Evolutionary conservation across 2,888 invertebrate species (phyloP).

Genomic region (Rotaria socialis): DNA sequence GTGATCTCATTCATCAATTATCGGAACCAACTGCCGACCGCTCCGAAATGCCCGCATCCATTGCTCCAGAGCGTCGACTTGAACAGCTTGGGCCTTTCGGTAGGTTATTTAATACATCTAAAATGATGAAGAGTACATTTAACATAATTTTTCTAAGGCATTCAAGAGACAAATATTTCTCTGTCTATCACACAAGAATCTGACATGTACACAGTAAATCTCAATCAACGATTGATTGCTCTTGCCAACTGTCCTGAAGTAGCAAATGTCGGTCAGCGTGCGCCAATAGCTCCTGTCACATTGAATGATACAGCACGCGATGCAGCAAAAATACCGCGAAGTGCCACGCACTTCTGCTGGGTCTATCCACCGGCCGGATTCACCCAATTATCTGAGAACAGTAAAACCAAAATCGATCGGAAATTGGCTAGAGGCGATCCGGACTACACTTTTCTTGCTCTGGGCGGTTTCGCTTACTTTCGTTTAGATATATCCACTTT

Average conservation of each 20-base stretch:
- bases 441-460: neutral
- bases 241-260: neutral
- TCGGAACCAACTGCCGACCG: too few species aligned
- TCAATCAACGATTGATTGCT: neutral
- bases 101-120: too few species aligned
- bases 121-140: too few species aligned
- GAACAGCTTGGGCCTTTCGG: too few species aligned
- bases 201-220: neutral
- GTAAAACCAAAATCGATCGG: neutral
- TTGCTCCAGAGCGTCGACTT: too few species aligned
- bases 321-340: neutral
- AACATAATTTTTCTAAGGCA: neutral
- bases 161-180: neutral
- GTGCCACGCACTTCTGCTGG: conserved; percentile 3
- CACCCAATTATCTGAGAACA: neutral
- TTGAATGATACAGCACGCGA: neutral
- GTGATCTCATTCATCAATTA: too few species aligned
- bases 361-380: neutral
- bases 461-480: neutral
- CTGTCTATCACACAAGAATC: neutral
- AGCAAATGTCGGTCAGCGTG: neutral
- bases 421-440: neutral
- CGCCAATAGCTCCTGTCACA: neutral
- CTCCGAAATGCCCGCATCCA: too few species aligned
- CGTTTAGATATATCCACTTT: neutral